Evolutionary conservation across 2,113 vertebrate genomes (phyloP).

Genomic region (Leucosticte australis): DNA sequence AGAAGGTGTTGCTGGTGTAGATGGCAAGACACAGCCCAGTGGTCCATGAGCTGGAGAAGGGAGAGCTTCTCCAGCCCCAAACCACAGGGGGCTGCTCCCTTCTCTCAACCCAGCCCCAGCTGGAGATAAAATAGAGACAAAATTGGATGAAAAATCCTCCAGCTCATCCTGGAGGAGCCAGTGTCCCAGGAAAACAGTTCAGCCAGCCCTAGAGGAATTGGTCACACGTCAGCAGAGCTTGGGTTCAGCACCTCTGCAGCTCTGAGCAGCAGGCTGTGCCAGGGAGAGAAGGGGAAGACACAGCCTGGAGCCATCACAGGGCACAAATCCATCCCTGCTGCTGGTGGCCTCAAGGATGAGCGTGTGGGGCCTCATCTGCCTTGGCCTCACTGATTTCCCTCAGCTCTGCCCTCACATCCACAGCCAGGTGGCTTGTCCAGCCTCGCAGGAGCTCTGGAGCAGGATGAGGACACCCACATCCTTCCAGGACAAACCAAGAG

Average conservation of each 20-base stretch:
- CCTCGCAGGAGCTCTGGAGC: neutral
- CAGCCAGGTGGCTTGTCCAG: neutral
- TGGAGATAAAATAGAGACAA: neutral
- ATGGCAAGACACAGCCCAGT: neutral
- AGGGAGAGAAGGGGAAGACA: neutral
- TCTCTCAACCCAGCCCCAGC: neutral
- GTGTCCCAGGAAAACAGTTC: neutral
- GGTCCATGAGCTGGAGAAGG: neutral
- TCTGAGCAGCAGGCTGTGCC: neutral
- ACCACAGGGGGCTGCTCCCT: neutral
- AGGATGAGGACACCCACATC: neutral
- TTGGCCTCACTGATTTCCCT: neutral
- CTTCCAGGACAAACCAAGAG: rapidly evolving
- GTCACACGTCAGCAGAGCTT: neutral
- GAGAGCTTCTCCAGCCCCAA: neutral
- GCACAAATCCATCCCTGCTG: neutral
- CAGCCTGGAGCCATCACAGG: neutral
- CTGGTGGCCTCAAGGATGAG: neutral
- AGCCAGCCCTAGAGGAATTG: neutral
- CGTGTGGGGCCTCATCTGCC: rapidly evolving
- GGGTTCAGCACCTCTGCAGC: neutral
- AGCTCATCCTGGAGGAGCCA: neutral
- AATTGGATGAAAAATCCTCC: neutral
- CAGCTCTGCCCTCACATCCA: neutral
- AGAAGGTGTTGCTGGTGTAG: neutral